These are phyloP conservation scores for Pachyrhynchus sulphureomaculatus DNA, from an alignment of 1,140 invertebrate species.

Conservation along the genomic window DNA sequence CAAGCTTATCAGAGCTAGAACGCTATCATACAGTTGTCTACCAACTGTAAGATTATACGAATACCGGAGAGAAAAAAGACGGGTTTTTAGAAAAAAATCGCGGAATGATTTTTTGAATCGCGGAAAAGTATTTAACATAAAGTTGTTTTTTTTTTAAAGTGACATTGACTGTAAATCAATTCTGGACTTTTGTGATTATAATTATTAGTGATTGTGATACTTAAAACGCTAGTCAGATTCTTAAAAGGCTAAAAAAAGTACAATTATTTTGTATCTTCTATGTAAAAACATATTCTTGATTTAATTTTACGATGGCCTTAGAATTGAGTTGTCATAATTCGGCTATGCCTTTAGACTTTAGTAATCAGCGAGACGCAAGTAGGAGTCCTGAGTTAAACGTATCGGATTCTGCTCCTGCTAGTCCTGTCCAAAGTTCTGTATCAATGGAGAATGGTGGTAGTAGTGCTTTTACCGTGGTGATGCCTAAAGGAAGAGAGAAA, in stretches of 20 bases:
- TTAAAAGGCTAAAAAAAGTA: too few relatives aligned
- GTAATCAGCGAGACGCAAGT: slow-evolving; percentile 41
- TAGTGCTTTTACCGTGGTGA: slow-evolving; percentile 50
- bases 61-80: neutral
- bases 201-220: too few relatives aligned
- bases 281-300: neutral
- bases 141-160: neutral
- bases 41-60: slow-evolving; percentile 31
- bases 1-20: slow-evolving; percentile 39
- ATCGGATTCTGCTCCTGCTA: slow-evolving; percentile 41
- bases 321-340: slow-evolving; percentile 45
- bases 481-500: slow-evolving; percentile 19
- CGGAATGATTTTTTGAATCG: neutral
- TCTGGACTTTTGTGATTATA: neutral
- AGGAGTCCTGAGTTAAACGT: slow-evolving; percentile 44
- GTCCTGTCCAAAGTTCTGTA: slow-evolving; percentile 42
- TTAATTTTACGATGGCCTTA: slow-evolving; percentile 44
- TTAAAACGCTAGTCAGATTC: too few relatives aligned
- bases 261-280: too few relatives aligned
- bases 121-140: neutral
- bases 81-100: neutral
- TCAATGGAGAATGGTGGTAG: slow-evolving; percentile 42
- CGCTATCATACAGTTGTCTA: slow-evolving; percentile 43
- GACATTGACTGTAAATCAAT: neutral
- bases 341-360: slow-evolving; percentile 49